Base-by-base conservation (phyloP, 2,113 vertebrate species). In the Typhlomys cinereus region DNA sequence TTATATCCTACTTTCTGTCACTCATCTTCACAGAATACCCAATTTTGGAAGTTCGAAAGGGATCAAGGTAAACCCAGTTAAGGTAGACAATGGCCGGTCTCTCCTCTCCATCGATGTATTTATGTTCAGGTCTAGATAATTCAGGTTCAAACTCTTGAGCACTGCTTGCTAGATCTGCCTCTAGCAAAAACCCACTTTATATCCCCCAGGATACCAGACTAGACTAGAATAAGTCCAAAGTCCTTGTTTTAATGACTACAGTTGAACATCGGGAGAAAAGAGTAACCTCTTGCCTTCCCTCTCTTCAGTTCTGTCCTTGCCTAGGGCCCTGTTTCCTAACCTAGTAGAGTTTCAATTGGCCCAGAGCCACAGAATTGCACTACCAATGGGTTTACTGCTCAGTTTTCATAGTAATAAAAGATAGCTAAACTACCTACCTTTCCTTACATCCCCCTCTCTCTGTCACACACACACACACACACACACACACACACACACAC, bases 351-450 rank as follows among this genome's bases (percentile, higher is more conserved):
- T 15, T 36, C 59, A 48, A 44, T 93, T 96, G 52, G 44, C 57
- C 83, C 74, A 82, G 34, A 95, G 83, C 75, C 67, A 50, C 92
- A 67, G 82, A 83, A 78, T 90, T 74, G 29, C 31, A 83, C 44
- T 89, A 66, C 48, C 7, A 1, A 11, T 84, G 64, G n/a, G 54
- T 9, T 95, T 91, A 66, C 66, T 74, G 79, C 31, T 95, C n/a
- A 34, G 89, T 96, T 95, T 89, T 89, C 57, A 93, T 79, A 64
- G 74, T 84, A 57, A 95, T 85, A 44, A 89, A 86, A 92, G 66
- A 67, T 44, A 92, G 79, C 70, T 80, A 54, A 93, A 64, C 69
- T 87, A 41, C 23, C 44, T 67, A 31, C 36, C 17, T 59, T 27
- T 27, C 20, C 46, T 7, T 25, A 20, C 20, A 27, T 52, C 34